Percentiles rank a stretch among this genome's conserved stretches.
Evolutionary conservation across 2,113 vertebrate genomes (phyloP).

Genomic region (Lathamus discolor): DNA sequence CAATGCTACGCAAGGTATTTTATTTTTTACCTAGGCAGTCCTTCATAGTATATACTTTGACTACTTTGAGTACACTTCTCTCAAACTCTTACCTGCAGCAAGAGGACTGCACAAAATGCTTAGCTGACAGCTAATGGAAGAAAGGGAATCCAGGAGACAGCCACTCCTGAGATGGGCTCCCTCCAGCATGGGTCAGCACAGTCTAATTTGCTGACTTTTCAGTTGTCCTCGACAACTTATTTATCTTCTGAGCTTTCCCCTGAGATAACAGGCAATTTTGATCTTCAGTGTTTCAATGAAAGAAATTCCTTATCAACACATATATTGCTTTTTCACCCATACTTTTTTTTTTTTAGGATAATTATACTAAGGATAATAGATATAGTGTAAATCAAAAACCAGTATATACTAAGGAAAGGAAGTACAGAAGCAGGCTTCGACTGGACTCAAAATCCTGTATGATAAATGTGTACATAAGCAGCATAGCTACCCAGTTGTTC

Average conservation of each 20-base stretch:
- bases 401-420: not conserved
- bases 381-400: not conserved
- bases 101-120: not conserved
- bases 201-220: conserved; percentile 4
- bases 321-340: not conserved
- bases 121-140: not conserved
- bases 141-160: not conserved
- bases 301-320: conserved; percentile 8
- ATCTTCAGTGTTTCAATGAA: not conserved
- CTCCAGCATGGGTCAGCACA: not conserved
- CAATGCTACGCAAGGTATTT: not conserved
- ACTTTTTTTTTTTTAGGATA: not conserved
- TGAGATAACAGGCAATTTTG: not conserved
- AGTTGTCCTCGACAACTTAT: not conserved
- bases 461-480: not conserved
- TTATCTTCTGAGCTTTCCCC: not conserved
- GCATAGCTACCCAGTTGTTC: not conserved
- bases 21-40: not conserved
- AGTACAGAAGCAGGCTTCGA: not conserved
- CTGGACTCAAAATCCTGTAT: not conserved
- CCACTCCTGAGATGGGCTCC: not conserved
- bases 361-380: not conserved
- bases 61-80: not conserved
- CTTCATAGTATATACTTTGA: not conserved
- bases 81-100: not conserved